These are phyloP conservation scores for Quiscalus mexicanus DNA, from an alignment of 2,113 vertebrate species.

Conservation along the genomic window DNA sequence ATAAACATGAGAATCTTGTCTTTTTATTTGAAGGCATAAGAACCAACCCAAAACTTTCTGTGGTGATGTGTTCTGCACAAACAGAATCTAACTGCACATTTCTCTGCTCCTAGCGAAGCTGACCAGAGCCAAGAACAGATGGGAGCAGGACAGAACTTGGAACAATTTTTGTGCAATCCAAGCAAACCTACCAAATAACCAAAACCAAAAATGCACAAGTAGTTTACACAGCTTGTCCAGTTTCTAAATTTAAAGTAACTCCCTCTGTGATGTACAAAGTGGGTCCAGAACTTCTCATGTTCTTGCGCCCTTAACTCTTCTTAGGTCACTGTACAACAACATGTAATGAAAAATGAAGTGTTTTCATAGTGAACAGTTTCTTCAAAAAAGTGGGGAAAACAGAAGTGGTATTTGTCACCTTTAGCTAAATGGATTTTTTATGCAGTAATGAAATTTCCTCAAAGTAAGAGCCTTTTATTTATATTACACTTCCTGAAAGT, in stretches of 20 bases:
- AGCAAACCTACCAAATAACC: slow-evolving; percentile 26
- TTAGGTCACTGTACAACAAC: background rate
- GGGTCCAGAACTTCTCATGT: slow-evolving; percentile 25
- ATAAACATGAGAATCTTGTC: background rate
- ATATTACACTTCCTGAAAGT: background rate
- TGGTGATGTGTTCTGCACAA: background rate
- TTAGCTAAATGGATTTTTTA: background rate
- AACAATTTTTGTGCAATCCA: background rate
- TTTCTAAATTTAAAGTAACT: slow-evolving; percentile 40
- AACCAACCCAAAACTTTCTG: background rate
- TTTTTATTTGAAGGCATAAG: background rate
- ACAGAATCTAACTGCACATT: background rate
- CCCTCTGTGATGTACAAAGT: background rate
- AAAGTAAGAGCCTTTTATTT: background rate
- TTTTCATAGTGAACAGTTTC: background rate
- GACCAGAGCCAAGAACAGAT: slow-evolving; percentile 3
- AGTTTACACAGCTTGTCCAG: slow-evolving; percentile 39
- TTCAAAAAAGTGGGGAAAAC: background rate
- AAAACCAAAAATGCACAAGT: background rate
- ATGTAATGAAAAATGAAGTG: background rate
- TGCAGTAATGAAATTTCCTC: background rate
- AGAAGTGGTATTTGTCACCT: background rate
- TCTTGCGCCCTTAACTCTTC: slow-evolving; percentile 2
- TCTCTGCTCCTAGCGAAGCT: background rate
- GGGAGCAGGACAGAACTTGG: background rate